These are phyloP conservation scores for Neogale vison DNA, from an alignment of 2,113 vertebrate species.

Conservation along the genomic window DNA sequence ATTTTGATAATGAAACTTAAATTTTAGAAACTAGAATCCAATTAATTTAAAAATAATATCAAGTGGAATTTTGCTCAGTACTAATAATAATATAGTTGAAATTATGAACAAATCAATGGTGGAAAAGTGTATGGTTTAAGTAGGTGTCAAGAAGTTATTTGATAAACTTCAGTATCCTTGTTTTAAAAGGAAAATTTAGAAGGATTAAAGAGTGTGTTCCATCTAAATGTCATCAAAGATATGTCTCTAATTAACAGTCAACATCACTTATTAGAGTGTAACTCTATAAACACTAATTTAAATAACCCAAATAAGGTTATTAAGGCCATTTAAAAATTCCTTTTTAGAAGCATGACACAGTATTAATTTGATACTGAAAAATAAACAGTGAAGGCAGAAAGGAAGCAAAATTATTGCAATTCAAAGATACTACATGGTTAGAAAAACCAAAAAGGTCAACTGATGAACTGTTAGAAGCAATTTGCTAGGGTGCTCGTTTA, in stretches of 20 bases:
- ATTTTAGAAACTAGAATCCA: neutral
- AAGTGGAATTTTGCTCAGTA: neutral
- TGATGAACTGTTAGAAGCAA: neutral
- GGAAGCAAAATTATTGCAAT: neutral
- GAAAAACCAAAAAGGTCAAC: neutral
- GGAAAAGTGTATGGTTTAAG: neutral
- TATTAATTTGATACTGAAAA: neutral
- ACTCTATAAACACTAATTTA: neutral
- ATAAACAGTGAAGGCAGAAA: neutral
- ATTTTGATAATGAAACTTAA: conserved; percentile 3
- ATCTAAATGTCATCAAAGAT: neutral
- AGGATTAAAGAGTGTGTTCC: neutral
- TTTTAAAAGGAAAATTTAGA: neutral
- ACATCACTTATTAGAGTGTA: neutral
- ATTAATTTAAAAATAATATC: neutral
- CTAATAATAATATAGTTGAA: conserved; percentile 2
- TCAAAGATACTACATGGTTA: neutral
- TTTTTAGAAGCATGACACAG: neutral
- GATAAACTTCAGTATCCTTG: neutral
- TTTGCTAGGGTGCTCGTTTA: neutral
- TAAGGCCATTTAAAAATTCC: neutral
- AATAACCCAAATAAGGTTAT: neutral
- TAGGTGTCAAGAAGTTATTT: neutral
- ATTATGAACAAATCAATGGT: neutral
- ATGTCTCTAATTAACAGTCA: neutral